Percentiles rank a stretch among this genome's conserved stretches.
phyloP scores from a whole-genome alignment of 2,797 vertebrate genomes.

The Epinephelus coioides region DNA sequence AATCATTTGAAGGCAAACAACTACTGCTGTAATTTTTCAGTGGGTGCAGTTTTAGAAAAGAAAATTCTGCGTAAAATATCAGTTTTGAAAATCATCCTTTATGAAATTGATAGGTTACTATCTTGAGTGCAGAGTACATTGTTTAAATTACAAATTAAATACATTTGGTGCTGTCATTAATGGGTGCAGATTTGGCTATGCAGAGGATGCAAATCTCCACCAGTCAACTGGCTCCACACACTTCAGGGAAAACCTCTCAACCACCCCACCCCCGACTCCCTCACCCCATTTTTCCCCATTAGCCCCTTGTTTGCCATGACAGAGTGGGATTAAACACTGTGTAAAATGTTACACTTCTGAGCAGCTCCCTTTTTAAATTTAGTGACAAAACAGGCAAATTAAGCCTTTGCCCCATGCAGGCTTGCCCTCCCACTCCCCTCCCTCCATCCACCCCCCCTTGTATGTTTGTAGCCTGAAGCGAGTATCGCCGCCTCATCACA shows the following conservation, averaged over 20 bases:
- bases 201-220: constrained; percentile 31
- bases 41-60: neutral
- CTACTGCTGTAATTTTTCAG: neutral
- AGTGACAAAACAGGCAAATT: constrained; percentile 81
- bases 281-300: constrained; percentile 68
- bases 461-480: constrained; percentile 79
- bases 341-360: constrained; percentile 74
- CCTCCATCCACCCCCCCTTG: constrained; percentile 25
- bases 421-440: constrained; percentile 28
- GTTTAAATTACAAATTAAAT: constrained; percentile 4
- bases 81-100: constrained; percentile 1
- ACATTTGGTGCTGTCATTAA: neutral
- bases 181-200: constrained; percentile 13
- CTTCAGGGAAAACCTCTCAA: constrained; percentile 54
- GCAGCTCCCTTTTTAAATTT: constrained; percentile 71
- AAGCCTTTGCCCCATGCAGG: constrained; percentile 76
- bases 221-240: constrained; percentile 40
- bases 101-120: neutral
- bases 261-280: constrained; percentile 23
- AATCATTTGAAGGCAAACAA: neutral
- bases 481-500: constrained; percentile 68
- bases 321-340: constrained; percentile 80
- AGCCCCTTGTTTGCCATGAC: constrained; percentile 77
- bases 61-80: neutral
- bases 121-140: neutral